These are phyloP conservation scores for Drosophila ananassae DNA, from an alignment of 1,140 invertebrate species.

Conservation along the genomic window DNA sequence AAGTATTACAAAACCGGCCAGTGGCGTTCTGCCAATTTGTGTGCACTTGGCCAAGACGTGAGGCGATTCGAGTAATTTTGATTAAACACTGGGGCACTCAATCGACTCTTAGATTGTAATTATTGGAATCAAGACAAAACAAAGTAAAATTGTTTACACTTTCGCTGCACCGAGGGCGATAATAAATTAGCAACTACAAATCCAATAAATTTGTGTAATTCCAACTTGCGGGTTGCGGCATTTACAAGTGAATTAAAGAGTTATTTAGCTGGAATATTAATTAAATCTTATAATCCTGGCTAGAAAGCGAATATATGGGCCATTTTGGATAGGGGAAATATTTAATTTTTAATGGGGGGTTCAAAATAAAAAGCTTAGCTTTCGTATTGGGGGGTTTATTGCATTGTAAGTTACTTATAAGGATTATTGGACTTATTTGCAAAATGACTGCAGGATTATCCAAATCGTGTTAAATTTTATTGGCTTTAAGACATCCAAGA, in stretches of 20 bases:
- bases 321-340: too few relatives aligned
- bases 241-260: not conserved
- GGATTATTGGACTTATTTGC: too few relatives aligned
- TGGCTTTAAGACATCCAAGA: too few relatives aligned
- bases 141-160: not conserved
- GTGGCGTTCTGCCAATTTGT: constrained; percentile 5
- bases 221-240: not conserved
- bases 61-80: constrained; percentile 21
- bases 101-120: not conserved
- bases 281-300: too few relatives aligned
- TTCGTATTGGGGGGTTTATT: too few relatives aligned
- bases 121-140: not conserved
- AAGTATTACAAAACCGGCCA: constrained; percentile 1
- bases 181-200: not conserved
- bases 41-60: not conserved
- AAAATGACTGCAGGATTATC: too few relatives aligned
- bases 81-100: constrained; percentile 17
- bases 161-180: not conserved
- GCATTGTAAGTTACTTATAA: too few relatives aligned
- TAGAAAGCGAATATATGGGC: too few relatives aligned
- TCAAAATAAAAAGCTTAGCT: too few relatives aligned
- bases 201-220: not conserved
- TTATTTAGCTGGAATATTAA: not conserved
- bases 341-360: too few relatives aligned
- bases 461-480: too few relatives aligned